Evolutionary conservation across 2,113 vertebrate genomes (phyloP), one percentile per base, ranked within the genome.

Genomic region (Meriones unguiculatus): DNA sequence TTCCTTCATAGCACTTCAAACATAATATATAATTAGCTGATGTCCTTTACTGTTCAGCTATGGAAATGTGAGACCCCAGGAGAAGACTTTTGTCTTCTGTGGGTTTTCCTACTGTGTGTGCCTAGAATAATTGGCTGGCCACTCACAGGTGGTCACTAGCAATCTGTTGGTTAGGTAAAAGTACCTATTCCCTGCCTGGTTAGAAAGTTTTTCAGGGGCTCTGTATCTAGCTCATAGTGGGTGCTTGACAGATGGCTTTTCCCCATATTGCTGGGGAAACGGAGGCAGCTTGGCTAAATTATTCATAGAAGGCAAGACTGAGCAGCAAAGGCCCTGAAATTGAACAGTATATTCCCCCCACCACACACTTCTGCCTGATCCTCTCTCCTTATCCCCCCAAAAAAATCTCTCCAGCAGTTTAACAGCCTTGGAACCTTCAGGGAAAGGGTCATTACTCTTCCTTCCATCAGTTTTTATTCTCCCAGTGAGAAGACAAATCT

Each of bases 401-500:
- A 9, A 67, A 67, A 69, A 38, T 70, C 30, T 24, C 15, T 87
- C 46, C 2, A 0, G 35, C n/a, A 70, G 69, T 20, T 85, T 78
- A 32, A 18, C 82, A 65, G 85, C 28, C 46, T 13, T 9, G 22
- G 59, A 2, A 64, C 38, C 28, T 41, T 32, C 1, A 72, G 10
- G 85, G n/a, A n/a, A 94, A 67, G 86, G 65, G 15, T 90, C 90
- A 75, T 57, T 95, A 82, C 78, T 91, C 89, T 78, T 90, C 78
- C 92, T 84, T 89, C 93, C 73, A 87, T 95, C 32, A 28, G 81
- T 78, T 96, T 97, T 86, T 90, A 82, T 94, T 93, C 97, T 97
- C 97, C 93, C 84, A 80, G 95, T 20, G 95, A 97, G 96, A 96
- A 97, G 95, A 94, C 81, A 95, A 95, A 97, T 96, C 94, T 94